A percentile compares a stretch with the other conserved stretches of the same genome.
phyloP scores from a whole-genome alignment of 2,888 invertebrate genomes.

The Chymomyza procnemis region DNA sequence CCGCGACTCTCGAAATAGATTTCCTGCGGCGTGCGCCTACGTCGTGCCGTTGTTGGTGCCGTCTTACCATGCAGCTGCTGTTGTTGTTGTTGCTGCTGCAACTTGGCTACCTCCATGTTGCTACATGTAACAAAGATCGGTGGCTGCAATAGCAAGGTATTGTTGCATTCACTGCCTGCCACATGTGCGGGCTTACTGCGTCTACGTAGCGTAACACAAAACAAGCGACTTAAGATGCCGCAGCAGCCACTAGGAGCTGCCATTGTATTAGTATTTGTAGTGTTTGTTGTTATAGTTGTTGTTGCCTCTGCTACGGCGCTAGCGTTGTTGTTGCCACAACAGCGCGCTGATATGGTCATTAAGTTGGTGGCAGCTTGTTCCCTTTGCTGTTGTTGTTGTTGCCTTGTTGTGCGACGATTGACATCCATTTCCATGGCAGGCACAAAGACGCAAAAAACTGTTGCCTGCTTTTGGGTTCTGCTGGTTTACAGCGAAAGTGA shows the following conservation, averaged over 20 bases:
- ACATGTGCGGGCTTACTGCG: constrained; percentile 70
- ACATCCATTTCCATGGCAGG: constrained; percentile 77
- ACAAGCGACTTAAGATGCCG: constrained; percentile 68
- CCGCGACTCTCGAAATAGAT: constrained; percentile 89
- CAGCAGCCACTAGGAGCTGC: constrained; percentile 60
- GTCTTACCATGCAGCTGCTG: background rate
- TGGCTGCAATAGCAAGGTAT: constrained; percentile 47
- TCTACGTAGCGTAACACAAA: constrained; percentile 57
- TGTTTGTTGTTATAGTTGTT: constrained; percentile 40
- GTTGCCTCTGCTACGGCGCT: no score
- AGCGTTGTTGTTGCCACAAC: constrained; percentile 62
- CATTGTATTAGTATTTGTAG: constrained; percentile 44
- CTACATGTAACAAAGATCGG: constrained; percentile 14
- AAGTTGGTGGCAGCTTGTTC: constrained; percentile 70
- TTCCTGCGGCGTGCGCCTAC: constrained; percentile 80
- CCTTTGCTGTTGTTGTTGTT: constrained; percentile 24
- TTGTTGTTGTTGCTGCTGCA: constrained; percentile 17
- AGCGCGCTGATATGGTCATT: constrained; percentile 76
- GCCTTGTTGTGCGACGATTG: constrained; percentile 60
- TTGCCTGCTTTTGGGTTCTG: constrained; percentile 58
- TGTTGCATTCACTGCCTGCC: constrained; percentile 58
- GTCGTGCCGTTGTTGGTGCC: constrained; percentile 49
- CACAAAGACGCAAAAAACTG: constrained; percentile 31
- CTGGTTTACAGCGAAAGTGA: constrained; percentile 16
- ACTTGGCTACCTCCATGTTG: constrained; percentile 13